Conservation (phyloP, 2,888 invertebrate species). For the Rhogogaster chlorosoma region DNA sequence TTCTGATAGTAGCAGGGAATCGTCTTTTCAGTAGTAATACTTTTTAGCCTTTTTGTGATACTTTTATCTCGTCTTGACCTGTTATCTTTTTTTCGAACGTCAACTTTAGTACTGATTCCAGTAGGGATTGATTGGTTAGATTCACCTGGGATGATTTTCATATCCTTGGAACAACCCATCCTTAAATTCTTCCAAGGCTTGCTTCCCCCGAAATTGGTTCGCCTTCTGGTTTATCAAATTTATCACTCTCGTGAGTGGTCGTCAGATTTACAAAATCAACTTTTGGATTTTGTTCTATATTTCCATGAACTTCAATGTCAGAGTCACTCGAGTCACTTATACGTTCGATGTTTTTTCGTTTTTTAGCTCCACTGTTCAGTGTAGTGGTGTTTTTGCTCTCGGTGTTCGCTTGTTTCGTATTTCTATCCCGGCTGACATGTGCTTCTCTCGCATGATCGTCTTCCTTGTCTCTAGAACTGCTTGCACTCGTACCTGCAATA, state of each 20-base stretch:
- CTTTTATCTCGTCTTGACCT: slow-evolving; percentile 22
- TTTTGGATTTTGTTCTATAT: neutral
- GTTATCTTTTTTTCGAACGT: neutral
- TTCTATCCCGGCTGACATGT: neutral
- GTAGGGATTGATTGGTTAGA: neutral
- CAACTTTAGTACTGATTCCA: neutral
- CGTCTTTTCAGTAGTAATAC: slow-evolving; percentile 13
- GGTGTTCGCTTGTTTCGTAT: neutral
- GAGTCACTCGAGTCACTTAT: slow-evolving; percentile 28
- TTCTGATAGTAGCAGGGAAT: slow-evolving; percentile 5
- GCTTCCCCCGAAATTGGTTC: slow-evolving; percentile 4
- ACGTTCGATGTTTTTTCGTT: neutral
- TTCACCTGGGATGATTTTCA: slow-evolving; percentile 32
- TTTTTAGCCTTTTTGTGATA: neutral
- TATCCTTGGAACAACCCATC: slow-evolving; percentile 28
- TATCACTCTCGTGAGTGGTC: neutral
- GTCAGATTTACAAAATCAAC: neutral
- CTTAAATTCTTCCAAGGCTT: slow-evolving; percentile 12
- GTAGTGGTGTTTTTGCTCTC: neutral
- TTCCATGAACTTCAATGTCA: neutral
- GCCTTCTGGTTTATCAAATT: neutral
- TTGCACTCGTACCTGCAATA: neutral
- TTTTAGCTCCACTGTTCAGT: neutral
- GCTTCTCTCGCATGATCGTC: neutral
- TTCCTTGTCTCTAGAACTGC: neutral